phyloP scores from a whole-genome alignment of 2,113 vertebrate species.

The Antechinus stuartii region DNA sequence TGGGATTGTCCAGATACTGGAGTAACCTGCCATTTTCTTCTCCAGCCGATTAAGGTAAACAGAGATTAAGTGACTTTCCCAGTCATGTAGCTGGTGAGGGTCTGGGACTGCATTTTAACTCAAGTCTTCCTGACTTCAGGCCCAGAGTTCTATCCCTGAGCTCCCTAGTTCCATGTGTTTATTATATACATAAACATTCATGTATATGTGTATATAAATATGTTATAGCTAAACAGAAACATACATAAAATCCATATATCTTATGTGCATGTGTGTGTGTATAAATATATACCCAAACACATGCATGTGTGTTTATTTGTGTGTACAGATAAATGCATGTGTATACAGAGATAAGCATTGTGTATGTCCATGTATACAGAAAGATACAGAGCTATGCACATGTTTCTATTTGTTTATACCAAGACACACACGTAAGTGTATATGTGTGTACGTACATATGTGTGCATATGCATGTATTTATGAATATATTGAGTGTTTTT shows the following conservation, averaged over 20 bases:
- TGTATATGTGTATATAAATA: neutral
- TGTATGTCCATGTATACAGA: neutral
- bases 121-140: neutral
- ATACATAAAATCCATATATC: neutral
- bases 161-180: neutral
- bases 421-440: no score
- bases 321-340: neutral
- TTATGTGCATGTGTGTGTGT: neutral
- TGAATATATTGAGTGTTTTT: neutral
- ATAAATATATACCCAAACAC: no score
- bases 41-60: neutral
- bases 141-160: neutral
- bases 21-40: neutral
- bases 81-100: neutral
- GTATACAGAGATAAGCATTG: no score
- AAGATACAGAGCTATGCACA: rapidly evolving
- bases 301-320: no score
- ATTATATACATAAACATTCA: neutral
- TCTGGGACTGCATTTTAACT: neutral
- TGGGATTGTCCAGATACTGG: neutral
- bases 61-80: neutral
- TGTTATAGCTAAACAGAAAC: neutral
- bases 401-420: no score
- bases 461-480: neutral
- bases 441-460: neutral